These are phyloP conservation scores for Leptestheria dahalacensis DNA, from an alignment of 1,140 invertebrate genomes.

Conservation along the genomic window DNA sequence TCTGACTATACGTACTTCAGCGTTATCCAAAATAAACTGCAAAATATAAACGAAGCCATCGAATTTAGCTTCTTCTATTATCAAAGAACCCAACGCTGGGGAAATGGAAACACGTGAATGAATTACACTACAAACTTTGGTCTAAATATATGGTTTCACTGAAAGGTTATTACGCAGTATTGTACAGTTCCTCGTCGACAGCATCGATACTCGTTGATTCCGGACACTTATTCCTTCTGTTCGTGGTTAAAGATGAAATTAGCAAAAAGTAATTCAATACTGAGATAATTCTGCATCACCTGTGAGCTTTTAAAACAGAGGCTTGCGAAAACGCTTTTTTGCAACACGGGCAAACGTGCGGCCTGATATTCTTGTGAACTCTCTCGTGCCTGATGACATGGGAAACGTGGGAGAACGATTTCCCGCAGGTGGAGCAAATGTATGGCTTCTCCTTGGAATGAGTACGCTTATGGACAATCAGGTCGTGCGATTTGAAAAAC, in stretches of 20 bases:
- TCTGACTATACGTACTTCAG: too few relatives aligned
- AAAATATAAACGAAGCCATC: too few relatives aligned
- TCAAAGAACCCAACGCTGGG: too few relatives aligned
- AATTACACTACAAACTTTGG: too few relatives aligned
- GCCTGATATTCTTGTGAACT: conserved; percentile 28
- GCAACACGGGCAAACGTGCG: conserved; percentile 25
- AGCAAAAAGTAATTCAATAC: background rate
- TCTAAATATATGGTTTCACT: too few relatives aligned
- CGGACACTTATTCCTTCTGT: conserved; percentile 2
- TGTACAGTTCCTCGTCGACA: too few relatives aligned
- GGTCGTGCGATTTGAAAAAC: conserved; percentile 14
- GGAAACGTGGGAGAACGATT: conserved; percentile 31
- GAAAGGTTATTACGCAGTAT: too few relatives aligned
- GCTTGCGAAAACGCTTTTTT: conserved; percentile 23
- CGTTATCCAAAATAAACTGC: too few relatives aligned
- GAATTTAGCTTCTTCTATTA: too few relatives aligned
- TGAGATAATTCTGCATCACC: conserved; percentile 8
- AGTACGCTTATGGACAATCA: conserved; percentile 22
- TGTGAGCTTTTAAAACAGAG: conserved; percentile 20
- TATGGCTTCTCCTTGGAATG: conserved; percentile 39
- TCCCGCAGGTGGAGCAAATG: conserved; percentile 35
- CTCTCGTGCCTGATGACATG: conserved; percentile 29
- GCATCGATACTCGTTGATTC: too few relatives aligned
- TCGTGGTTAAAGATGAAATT: too few relatives aligned
- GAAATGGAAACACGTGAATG: too few relatives aligned